Conservation (phyloP, 2,113 vertebrate species). For the Sander vitreus region DNA sequence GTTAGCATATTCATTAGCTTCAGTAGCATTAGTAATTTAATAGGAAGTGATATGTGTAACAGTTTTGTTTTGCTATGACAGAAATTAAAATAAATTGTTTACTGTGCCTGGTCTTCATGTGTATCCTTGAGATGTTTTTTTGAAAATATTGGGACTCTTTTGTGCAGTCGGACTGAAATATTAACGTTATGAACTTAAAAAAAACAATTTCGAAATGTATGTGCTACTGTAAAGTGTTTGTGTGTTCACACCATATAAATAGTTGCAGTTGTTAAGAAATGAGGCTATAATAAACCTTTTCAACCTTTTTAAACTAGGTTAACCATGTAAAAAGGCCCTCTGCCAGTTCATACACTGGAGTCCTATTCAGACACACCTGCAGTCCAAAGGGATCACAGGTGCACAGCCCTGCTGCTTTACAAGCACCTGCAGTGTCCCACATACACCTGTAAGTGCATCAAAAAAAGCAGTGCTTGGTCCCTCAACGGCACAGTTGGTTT, state of each 20-base stretch:
- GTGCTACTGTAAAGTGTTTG: neutral
- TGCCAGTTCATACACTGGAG: slow-evolving; percentile 5
- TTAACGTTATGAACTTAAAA: neutral
- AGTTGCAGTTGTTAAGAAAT: neutral
- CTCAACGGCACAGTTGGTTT: slow-evolving; percentile 5
- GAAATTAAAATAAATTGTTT: too few relatives aligned
- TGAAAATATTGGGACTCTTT: neutral
- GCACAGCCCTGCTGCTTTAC: slow-evolving; percentile 12
- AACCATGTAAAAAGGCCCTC: neutral
- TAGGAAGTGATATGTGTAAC: neutral
- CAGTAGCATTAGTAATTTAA: neutral
- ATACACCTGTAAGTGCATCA: slow-evolving; percentile 26
- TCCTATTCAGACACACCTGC: slow-evolving; percentile 13
- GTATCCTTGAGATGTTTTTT: neutral
- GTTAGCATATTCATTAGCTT: neutral
- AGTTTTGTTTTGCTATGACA: too few relatives aligned
- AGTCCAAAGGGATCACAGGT: neutral
- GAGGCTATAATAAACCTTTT: neutral
- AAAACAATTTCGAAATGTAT: neutral
- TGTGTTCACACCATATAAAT: neutral
- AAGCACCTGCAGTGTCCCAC: slow-evolving; percentile 26
- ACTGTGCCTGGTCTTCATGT: neutral
- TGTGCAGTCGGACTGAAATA: neutral
- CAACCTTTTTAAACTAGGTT: neutral
- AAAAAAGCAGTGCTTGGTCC: neutral